Evolutionary conservation across 1,140 invertebrate genomes (phyloP).

Genomic region (Aphaenogaster ashmeadi): DNA sequence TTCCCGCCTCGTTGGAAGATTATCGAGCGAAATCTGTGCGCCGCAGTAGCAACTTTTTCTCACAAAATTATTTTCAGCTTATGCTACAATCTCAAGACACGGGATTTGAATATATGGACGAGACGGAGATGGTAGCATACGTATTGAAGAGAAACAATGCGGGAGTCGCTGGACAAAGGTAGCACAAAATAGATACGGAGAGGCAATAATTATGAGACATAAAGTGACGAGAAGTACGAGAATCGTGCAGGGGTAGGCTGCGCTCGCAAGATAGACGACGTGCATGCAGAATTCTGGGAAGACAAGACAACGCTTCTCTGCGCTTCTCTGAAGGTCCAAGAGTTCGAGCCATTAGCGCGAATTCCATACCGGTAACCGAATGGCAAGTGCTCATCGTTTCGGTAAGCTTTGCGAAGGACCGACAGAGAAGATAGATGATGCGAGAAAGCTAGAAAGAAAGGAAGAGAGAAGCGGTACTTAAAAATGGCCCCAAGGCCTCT

Average conservation of each 20-base stretch:
- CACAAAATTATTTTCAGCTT: conserved; percentile 20
- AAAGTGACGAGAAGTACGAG: conserved; percentile 84
- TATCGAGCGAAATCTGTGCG: conserved; percentile 16
- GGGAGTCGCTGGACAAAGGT: conserved; percentile 30
- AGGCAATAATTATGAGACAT: conserved; percentile 86
- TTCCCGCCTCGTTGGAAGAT: conserved; percentile 6
- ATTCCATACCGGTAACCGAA: conserved; percentile 71
- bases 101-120: not conserved
- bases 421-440: conserved; percentile 8
- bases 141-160: conserved; percentile 31
- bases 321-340: conserved; percentile 75
- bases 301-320: conserved; percentile 64
- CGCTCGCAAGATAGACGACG: conserved; percentile 64
- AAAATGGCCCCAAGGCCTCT: conserved; percentile 69
- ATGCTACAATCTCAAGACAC: not conserved
- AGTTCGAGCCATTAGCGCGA: conserved; percentile 66
- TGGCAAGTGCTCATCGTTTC: conserved; percentile 73
- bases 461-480: conserved; percentile 47
- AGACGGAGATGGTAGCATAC: not conserved
- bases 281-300: conserved; percentile 76
- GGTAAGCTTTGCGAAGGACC: conserved; percentile 46
- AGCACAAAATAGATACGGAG: conserved; percentile 77
- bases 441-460: conserved; percentile 10
- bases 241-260: conserved; percentile 59
- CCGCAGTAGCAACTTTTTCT: not conserved